Base-by-base conservation (phyloP, 2,113 vertebrate species). In the Prunella fulvescens region DNA sequence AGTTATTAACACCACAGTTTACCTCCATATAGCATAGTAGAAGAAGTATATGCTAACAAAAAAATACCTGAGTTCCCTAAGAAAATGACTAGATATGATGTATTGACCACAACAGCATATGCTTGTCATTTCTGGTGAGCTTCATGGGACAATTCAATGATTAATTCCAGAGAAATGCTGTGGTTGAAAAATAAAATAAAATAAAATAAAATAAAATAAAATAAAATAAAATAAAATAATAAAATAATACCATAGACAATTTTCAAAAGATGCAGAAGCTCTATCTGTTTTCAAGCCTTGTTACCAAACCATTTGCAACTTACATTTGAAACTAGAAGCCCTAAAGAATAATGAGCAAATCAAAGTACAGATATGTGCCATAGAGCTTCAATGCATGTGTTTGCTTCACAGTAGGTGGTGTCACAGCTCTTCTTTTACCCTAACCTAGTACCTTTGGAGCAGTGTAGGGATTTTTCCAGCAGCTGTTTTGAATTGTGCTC, bases 381-480 rank as follows among this genome's bases (percentile, higher is more conserved):
- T 13, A 26, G 22, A 69, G 37, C 45, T 76, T 66, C n/a, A 37
- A 7, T 50, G 45, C 50, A 53, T 47, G 47, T 65, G 57, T 81
- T 90, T 69, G 61, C 67, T 69, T 73, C 92, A 24, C 10, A 2
- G 33, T 14, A 72, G 61, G 42, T 87, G 26, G 50, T 74, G 29
- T 70, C 45, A 67, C 31, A 90, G 58, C 60, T 82, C 81, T 70
- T 47, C 60, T 81, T 91, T 95, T 58, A 47, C 90, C 71, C 66
- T 77, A 56, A 73, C 26, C 56, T 74, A 54, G 88, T 53, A 88
- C 50, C 71, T 96, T 88, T 81, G 85, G 76, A 81, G 83, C 19
- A 71, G 22, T 28, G 39, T 22, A 77, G 64, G 61, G 67, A 70
- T 92, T 93, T 96, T 94, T 82, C 91, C 93, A 95, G 56, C 54